A percentile compares a stretch with the other conserved stretches of the same genome.
phyloP scores from a whole-genome alignment of 2,113 vertebrate species.

The Percina caprodes region DNA sequence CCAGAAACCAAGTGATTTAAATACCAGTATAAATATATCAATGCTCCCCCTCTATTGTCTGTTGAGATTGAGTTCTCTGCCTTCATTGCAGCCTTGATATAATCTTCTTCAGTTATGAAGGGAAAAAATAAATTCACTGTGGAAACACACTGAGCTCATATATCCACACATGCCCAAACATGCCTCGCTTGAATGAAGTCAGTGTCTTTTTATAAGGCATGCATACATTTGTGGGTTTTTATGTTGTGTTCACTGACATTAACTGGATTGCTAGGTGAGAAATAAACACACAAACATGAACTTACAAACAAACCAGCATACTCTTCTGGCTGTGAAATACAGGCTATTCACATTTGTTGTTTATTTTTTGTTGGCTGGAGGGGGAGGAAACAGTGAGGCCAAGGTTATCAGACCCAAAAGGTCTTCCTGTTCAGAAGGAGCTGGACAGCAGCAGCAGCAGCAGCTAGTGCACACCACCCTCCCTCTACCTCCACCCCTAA shows the following conservation, averaged over 20 bases:
- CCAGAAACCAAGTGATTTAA: constrained; percentile 46
- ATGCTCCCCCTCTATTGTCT: constrained; percentile 32
- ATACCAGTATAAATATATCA: constrained; percentile 62
- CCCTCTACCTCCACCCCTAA: constrained; percentile 54
- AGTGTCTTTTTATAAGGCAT: background rate
- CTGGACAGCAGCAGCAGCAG: constrained; percentile 51
- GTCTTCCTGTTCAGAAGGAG: constrained; percentile 73
- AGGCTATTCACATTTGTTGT: constrained; percentile 58
- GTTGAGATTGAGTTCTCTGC: constrained; percentile 11
- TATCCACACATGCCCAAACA: constrained; percentile 44
- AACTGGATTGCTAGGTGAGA: constrained; percentile 30
- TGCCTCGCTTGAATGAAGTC: constrained; percentile 28
- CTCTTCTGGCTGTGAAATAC: constrained; percentile 31
- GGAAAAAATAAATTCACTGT: constrained; percentile 41
- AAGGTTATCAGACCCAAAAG: constrained; percentile 73
- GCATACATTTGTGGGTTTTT: background rate
- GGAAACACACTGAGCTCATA: constrained; percentile 40
- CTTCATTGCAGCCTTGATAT: constrained; percentile 14
- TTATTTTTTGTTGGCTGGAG: constrained; percentile 46
- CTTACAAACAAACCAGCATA: constrained; percentile 18
- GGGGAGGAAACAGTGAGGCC: constrained; percentile 37
- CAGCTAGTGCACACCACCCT: constrained; percentile 44
- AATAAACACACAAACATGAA: constrained; percentile 37
- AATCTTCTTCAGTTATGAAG: constrained; percentile 32
- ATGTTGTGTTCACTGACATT: constrained; percentile 14